These are phyloP conservation scores for Saimiri boliviensis DNA, from an alignment of 2,113 vertebrate genomes.

Conservation along the genomic window DNA sequence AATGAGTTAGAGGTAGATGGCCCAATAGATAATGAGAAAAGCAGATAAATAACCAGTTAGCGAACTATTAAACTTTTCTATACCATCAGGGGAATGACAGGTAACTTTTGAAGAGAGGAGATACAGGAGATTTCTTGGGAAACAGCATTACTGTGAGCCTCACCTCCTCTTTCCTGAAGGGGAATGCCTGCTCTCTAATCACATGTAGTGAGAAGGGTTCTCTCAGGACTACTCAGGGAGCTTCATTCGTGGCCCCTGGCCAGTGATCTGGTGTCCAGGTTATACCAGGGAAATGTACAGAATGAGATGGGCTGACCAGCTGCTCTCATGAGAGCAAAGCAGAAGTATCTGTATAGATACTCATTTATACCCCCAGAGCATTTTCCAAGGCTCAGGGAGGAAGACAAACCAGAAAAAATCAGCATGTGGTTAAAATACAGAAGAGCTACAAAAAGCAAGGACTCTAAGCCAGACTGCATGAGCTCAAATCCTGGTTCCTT, in stretches of 20 bases:
- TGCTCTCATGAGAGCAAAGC: background rate
- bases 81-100: background rate
- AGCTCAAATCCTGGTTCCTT: background rate
- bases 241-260: background rate
- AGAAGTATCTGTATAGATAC: background rate
- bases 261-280: background rate
- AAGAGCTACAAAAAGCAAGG: background rate
- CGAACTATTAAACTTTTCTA: background rate
- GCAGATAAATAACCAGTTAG: background rate
- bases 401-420: background rate
- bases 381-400: background rate
- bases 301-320: background rate
- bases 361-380: fast-evolving
- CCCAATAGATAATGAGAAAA: background rate
- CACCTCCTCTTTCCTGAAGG: background rate
- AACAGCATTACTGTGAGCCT: background rate
- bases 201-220: background rate
- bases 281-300: background rate
- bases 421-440: background rate
- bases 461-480: background rate
- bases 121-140: background rate
- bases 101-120: background rate
- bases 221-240: background rate
- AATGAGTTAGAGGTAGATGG: background rate
- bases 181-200: background rate